phyloP scores from a whole-genome alignment of 1,140 invertebrate genomes.

The Trachelipus rathkii region DNA sequence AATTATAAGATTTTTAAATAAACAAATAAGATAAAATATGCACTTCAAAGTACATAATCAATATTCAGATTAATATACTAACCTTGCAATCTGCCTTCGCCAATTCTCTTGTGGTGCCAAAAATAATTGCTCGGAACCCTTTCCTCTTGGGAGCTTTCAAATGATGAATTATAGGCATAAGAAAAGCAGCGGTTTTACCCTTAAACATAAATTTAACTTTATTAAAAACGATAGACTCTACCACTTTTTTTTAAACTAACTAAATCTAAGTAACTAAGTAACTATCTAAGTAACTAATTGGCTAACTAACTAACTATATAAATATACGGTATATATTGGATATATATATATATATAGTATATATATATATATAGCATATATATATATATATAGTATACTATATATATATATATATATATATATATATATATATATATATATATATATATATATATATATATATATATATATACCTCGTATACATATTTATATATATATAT shows the following conservation, averaged over 20 bases:
- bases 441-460: too few relatives aligned
- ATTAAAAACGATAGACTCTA: neutral
- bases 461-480: too few relatives aligned
- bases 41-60: neutral
- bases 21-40: too few relatives aligned
- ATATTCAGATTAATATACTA: neutral
- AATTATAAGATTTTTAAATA: too few relatives aligned
- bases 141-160: constrained; percentile 57
- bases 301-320: neutral
- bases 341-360: too few relatives aligned
- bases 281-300: neutral
- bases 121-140: constrained; percentile 76
- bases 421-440: too few relatives aligned
- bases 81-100: constrained; percentile 73
- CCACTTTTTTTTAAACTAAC: too few relatives aligned
- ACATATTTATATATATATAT: too few relatives aligned
- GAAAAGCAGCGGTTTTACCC: constrained; percentile 76
- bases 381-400: too few relatives aligned
- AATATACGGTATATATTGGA: neutral
- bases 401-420: too few relatives aligned
- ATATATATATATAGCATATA: too few relatives aligned
- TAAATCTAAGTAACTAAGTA: too few relatives aligned
- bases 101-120: constrained; percentile 89
- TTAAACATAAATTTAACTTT: neutral
- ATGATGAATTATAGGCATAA: constrained; percentile 72